Percentiles rank a stretch among this genome's conserved stretches.
Evolutionary conservation across 2,797 vertebrate genomes (phyloP).

Genomic region (Apogon hyalosoma): DNA sequence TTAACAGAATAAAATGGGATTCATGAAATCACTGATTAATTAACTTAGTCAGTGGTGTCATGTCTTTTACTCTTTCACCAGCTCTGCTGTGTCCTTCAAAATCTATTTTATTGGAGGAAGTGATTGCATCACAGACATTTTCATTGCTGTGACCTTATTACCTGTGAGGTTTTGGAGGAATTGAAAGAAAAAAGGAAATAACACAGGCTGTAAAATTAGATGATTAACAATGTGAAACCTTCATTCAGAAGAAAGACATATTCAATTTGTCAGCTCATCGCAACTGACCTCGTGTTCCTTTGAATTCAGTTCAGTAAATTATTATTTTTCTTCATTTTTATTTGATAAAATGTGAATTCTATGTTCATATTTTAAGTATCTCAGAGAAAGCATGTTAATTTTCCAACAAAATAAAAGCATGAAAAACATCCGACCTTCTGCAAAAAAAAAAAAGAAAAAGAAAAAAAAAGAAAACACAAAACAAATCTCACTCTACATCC

Average conservation of each 20-base stretch:
- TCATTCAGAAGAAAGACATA: slow-evolving; percentile 18
- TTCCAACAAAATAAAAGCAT: slow-evolving; percentile 9
- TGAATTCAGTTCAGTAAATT: neutral
- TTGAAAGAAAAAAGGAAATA: slow-evolving; percentile 15
- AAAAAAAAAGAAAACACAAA: neutral
- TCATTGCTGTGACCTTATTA: slow-evolving; percentile 56
- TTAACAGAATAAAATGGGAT: slow-evolving; percentile 60
- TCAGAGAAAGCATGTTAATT: neutral
- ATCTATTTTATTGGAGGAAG: slow-evolving; percentile 45
- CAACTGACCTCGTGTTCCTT: slow-evolving; percentile 12
- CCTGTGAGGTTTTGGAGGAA: slow-evolving; percentile 44
- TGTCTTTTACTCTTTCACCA: slow-evolving; percentile 35
- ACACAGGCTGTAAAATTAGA: slow-evolving; percentile 31
- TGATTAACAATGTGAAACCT: slow-evolving; percentile 30
- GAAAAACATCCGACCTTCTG: neutral
- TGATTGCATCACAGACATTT: slow-evolving; percentile 42
- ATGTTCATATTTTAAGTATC: neutral
- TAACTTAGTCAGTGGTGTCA: slow-evolving; percentile 61
- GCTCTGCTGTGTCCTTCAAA: slow-evolving; percentile 62
- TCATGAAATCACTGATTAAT: slow-evolving; percentile 65
- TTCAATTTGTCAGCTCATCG: slow-evolving; percentile 1
- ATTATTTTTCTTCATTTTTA: neutral
- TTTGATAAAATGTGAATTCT: too few relatives aligned
- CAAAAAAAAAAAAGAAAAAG: neutral
- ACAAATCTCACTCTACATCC: slow-evolving; percentile 52